Base-by-base conservation (phyloP, 2,113 vertebrate genomes). In the Spilogale gracilis region DNA sequence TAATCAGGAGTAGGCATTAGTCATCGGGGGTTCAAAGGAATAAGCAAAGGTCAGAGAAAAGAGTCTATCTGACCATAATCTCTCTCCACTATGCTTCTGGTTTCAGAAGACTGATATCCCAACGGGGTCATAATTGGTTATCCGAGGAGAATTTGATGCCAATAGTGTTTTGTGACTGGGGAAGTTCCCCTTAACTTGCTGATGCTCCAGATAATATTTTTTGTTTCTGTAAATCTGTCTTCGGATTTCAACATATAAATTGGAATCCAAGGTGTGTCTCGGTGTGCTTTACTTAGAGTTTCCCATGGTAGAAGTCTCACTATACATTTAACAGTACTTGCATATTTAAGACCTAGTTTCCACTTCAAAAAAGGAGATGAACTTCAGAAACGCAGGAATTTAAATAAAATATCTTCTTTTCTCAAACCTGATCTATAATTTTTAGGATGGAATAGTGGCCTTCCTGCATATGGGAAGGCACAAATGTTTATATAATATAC, bases 181-280 rank as follows among this genome's bases (percentile, higher is more conserved):
- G 61, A 96, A 91, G 23, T 25, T 58, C 50, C 79, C 54, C 5
- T 88, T 82, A 45, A 86, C 90, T 80, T 92, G 48, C 25, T 45
- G 25, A 87, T 89, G 89, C 76, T 32, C 14, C 69, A 83, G 56
- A 81, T 85, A 90, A 95, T 52, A 54, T 1, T 50, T 84, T 92
- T 38, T 91, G 91, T 50, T 81, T 61, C 48, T 54, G 1, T 52
- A 94, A 92, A 65, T 95, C 30, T 43, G 16, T 73, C 65, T 71
- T 27, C 32, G 45, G 80, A 79, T 94, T 98, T 84, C 84, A 95
- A 87, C 69, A 82, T n/a, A 82, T 18, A 8, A 38, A 71, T 78
- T 67, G 50, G 79, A 76, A 92, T 74, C 80, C 69, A 74, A 87
- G 94, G 61, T 74, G 69, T 84, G 80, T 79, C 90, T 60, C 56